Evolutionary conservation across 2,797 vertebrate species (phyloP).

Genomic region (Scleropages formosus): DNA sequence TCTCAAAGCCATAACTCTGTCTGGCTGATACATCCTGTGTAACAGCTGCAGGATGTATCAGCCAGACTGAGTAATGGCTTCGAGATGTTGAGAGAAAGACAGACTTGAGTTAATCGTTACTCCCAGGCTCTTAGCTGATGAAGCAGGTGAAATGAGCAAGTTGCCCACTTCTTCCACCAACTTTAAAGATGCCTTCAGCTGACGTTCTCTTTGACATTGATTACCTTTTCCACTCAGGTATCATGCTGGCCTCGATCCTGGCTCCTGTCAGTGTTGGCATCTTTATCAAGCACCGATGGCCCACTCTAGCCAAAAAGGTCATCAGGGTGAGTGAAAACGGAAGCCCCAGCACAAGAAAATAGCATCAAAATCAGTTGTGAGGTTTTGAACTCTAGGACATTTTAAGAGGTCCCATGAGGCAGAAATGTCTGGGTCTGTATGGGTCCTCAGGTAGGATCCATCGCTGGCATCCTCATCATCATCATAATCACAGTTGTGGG

Average conservation of each 20-base stretch:
- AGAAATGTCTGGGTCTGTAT: constrained; percentile 9
- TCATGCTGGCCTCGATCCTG: constrained; percentile 80
- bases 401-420: background rate
- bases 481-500: constrained; percentile 82
- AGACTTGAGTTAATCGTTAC: no score
- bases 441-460: constrained; percentile 77
- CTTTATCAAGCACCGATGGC: constrained; percentile 80
- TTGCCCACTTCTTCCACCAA: no score
- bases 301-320: constrained; percentile 76
- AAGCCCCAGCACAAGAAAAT: no score
- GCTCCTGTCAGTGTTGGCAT: constrained; percentile 81
- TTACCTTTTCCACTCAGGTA: constrained; percentile 61
- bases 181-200: no score
- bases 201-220: no score
- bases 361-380: background rate
- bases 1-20: no score
- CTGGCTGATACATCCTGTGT: no score
- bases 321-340: constrained; percentile 75
- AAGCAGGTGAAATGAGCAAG: no score
- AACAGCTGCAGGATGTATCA: no score
- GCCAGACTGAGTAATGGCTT: no score
- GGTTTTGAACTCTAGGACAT: background rate
- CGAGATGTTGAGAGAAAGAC: no score
- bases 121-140: no score
- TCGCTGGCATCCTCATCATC: constrained; percentile 76